Conservation (phyloP, 2,888 invertebrate species). For the Caenorhabditis sinica region DNA sequence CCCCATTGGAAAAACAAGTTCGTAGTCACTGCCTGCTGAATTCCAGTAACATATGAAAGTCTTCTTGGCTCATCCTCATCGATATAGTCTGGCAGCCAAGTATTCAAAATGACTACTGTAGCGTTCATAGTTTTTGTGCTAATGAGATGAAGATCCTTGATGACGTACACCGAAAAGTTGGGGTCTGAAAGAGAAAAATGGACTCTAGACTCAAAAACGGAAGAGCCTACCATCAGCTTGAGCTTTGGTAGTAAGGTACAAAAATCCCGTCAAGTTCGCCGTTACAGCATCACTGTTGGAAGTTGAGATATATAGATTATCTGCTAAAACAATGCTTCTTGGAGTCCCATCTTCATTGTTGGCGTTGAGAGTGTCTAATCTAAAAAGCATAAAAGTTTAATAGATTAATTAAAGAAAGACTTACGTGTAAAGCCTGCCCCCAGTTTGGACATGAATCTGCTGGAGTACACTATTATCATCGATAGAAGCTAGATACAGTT, state of each 20-base stretch:
- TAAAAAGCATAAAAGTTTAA: background rate
- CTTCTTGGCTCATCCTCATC: background rate
- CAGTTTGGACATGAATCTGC: background rate
- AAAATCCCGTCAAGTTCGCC: background rate
- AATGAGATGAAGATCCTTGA: background rate
- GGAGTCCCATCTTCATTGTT: slow-evolving; percentile 12
- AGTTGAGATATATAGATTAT: background rate
- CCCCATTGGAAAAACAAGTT: slow-evolving; percentile 25
- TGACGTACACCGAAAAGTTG: background rate
- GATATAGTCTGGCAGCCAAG: background rate
- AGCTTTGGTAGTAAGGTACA: slow-evolving; percentile 9
- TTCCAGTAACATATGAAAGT: background rate
- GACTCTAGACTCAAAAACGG: too few species aligned
- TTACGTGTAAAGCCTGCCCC: background rate
- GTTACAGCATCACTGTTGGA: slow-evolving; percentile 4
- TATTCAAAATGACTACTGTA: slow-evolving; percentile 18
- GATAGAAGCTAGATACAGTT: background rate
- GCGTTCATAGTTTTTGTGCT: background rate
- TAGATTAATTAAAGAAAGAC: background rate
- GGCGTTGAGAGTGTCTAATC: background rate
- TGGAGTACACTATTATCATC: background rate
- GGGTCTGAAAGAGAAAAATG: too few species aligned
- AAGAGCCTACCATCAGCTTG: slow-evolving; percentile 11
- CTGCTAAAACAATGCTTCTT: background rate
- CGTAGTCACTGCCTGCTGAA: background rate